Conservation (phyloP, 2,113 vertebrate genomes). For the Xenus cinereus region DNA sequence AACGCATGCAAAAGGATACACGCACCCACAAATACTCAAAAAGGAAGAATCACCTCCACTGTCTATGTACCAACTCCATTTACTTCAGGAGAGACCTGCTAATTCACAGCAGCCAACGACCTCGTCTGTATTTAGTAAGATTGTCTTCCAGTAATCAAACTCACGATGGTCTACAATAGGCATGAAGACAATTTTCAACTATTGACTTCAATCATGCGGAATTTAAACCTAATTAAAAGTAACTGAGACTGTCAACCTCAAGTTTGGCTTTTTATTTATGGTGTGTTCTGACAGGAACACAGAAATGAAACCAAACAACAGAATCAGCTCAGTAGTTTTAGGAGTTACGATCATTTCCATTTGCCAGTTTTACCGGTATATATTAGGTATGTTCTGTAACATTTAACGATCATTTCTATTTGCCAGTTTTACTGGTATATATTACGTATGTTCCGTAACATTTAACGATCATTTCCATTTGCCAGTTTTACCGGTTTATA, state of each 20-base stretch:
- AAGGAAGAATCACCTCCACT: not conserved
- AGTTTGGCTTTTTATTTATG: not conserved
- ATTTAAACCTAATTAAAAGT: not conserved
- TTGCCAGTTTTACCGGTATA: not conserved
- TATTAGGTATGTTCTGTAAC: not conserved
- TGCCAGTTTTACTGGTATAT: too few relatives aligned
- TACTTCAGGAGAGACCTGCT: not conserved
- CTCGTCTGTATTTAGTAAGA: not conserved
- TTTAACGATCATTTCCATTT: not conserved
- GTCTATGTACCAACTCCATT: not conserved
- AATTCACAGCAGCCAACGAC: not conserved
- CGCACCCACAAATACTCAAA: not conserved
- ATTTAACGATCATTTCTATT: not conserved
- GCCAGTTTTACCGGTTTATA: too few relatives aligned
- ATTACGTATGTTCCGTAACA: too few relatives aligned
- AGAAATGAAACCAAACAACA: not conserved
- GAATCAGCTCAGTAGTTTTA: not conserved
- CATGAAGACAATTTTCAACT: not conserved
- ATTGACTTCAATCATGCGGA: not conserved
- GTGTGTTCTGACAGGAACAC: not conserved
- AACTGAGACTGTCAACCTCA: not conserved
- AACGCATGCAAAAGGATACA: rapidly evolving
- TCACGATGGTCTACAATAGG: not conserved
- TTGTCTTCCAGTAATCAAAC: not conserved
- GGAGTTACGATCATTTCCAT: not conserved